phyloP scores from a whole-genome alignment of 2,797 vertebrate genomes.

The Gorsachius magnificus region DNA sequence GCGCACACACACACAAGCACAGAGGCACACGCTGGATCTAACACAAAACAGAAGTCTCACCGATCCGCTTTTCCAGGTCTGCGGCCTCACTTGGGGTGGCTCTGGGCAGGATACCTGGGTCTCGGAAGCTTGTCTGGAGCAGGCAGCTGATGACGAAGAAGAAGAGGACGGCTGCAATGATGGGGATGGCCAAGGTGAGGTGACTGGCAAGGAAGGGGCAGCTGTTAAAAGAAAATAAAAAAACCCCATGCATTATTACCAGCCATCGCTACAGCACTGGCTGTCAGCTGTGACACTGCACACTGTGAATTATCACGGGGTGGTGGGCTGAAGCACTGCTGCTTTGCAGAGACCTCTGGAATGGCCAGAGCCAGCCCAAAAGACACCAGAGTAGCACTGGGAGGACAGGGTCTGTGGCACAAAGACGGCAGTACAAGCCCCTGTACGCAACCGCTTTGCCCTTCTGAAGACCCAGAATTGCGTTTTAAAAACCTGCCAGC shows the following conservation, averaged over 20 bases:
- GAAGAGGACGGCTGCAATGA: conserved; percentile 90
- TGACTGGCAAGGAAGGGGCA: conserved; percentile 91
- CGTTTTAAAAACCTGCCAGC: fast-evolving
- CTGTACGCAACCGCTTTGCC: neutral
- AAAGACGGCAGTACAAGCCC: neutral
- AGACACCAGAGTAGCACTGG: neutral
- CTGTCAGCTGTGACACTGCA: neutral
- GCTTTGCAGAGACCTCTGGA: neutral
- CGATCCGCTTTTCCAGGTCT: conserved; percentile 92
- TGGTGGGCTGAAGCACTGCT: fast-evolving
- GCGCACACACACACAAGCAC: neutral
- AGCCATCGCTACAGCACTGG: neutral
- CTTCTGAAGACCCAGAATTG: neutral
- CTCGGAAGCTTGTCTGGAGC: conserved; percentile 93
- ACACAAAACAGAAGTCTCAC: conserved; percentile 69
- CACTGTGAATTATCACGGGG: fast-evolving
- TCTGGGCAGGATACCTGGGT: conserved; percentile 94
- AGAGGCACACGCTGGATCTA: neutral
- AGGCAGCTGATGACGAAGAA: conserved; percentile 91
- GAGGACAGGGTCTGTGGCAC: neutral
- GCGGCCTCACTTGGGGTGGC: conserved; percentile 92
- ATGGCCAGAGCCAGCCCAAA: neutral
- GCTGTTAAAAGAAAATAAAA: conserved; percentile 70
- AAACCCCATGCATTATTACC: neutral
- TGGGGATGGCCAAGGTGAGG: conserved; percentile 90